Percentiles rank a stretch among this genome's conserved stretches.
Evolutionary conservation across 64 coral and sea anemone species (phyloP).

Genomic region (Dendronephthya gigantea): DNA sequence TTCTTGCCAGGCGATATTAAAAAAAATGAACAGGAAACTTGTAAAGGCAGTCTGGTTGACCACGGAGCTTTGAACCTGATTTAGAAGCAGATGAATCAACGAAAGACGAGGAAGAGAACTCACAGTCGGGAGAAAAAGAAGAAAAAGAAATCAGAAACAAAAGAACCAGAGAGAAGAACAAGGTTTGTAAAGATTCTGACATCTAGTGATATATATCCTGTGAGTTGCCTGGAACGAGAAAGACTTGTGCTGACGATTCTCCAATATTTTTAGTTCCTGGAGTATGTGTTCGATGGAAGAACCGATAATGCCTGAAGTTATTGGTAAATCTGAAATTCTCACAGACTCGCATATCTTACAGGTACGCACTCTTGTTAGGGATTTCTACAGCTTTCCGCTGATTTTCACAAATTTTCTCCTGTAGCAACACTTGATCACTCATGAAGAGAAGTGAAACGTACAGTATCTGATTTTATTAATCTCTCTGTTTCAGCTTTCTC

Average conservation of each 20-base stretch:
- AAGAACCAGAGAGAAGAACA: neutral
- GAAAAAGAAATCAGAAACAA: neutral
- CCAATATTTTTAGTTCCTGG: neutral
- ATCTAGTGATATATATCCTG: neutral
- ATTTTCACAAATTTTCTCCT: neutral
- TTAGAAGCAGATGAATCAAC: neutral
- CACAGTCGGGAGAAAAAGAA: neutral
- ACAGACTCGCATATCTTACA: constrained; percentile 38
- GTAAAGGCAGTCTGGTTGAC: neutral
- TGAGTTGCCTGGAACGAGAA: neutral
- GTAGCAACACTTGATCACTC: neutral
- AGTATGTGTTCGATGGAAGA: constrained; percentile 39
- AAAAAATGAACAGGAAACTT: no score
- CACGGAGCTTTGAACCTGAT: neutral
- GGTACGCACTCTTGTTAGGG: no score
- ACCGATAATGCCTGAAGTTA: constrained; percentile 49
- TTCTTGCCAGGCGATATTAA: no score
- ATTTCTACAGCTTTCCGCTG: neutral
- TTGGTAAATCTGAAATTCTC: constrained; percentile 55
- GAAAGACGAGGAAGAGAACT: neutral
- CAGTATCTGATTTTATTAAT: neutral
- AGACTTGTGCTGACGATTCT: neutral
- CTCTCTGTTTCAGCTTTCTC: constrained; percentile 46
- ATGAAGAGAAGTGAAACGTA: neutral
- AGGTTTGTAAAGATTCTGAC: neutral